These are phyloP conservation scores for Neostethus bicornis DNA, from an alignment of 2,797 vertebrate genomes.

Conservation along the genomic window DNA sequence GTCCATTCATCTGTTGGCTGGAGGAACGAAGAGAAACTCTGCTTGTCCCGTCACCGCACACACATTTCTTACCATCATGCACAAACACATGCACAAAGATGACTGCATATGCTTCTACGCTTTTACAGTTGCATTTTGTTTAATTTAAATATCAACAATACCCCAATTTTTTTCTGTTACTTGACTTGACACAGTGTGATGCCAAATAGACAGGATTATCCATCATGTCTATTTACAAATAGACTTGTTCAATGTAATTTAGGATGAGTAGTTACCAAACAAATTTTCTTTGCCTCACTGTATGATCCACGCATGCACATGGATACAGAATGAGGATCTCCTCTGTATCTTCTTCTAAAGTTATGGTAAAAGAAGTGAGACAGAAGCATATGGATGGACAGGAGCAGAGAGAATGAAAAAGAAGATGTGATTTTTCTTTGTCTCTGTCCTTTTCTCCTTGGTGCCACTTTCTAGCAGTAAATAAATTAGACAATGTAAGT, in stretches of 20 bases:
- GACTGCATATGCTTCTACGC: no score
- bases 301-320: not conserved
- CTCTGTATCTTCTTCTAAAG: constrained; percentile 6
- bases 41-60: constrained; percentile 33
- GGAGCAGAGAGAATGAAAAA: constrained; percentile 22
- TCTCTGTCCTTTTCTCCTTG: constrained; percentile 77
- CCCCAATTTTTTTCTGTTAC: constrained; percentile 70
- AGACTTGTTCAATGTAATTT: no score
- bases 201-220: no score
- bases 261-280: constrained; percentile 3
- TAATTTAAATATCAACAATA: constrained; percentile 88
- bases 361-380: constrained; percentile 3
- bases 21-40: constrained; percentile 68
- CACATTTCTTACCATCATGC: constrained; percentile 26
- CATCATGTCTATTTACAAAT: no score
- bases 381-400: constrained; percentile 3
- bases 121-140: no score
- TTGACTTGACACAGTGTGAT: constrained; percentile 86
- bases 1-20: constrained; percentile 84
- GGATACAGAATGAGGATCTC: no score
- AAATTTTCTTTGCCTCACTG: not conserved
- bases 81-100: not conserved
- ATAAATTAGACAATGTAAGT: constrained; percentile 70
- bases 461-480: constrained; percentile 70
- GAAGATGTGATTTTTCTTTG: constrained; percentile 66